Evolutionary conservation across 1,140 invertebrate species (phyloP).

Genomic region (Prorops nasuta): DNA sequence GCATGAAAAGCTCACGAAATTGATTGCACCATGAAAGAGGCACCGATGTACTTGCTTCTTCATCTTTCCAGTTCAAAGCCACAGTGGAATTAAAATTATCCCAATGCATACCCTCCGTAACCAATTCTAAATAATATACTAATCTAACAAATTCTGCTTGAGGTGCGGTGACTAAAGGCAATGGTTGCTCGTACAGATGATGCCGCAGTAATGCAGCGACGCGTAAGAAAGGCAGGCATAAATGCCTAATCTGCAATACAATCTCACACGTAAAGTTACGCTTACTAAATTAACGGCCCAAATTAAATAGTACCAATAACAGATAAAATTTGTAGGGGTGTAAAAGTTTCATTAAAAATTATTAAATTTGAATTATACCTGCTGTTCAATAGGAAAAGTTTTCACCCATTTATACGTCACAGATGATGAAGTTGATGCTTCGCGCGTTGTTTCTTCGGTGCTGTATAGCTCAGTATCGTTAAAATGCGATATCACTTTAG

Average conservation of each 20-base stretch:
- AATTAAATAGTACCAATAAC: too few relatives aligned
- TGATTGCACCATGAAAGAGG: slow-evolving; percentile 68
- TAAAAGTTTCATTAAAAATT: not conserved
- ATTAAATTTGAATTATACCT: slow-evolving; percentile 26
- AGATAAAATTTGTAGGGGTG: too few relatives aligned
- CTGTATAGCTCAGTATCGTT: slow-evolving; percentile 42
- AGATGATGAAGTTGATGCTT: slow-evolving; percentile 29
- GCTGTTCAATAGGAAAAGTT: slow-evolving; percentile 35
- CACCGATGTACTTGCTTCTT: slow-evolving; percentile 43
- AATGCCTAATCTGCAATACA: slow-evolving; percentile 67
- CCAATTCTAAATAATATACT: slow-evolving; percentile 73
- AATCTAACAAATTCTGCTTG: slow-evolving; percentile 72
- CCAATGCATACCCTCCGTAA: slow-evolving; percentile 67
- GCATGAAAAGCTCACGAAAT: slow-evolving; percentile 57
- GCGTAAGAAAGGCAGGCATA: slow-evolving; percentile 81
- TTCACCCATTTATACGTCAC: slow-evolving; percentile 25
- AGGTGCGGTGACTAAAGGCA: slow-evolving; percentile 66
- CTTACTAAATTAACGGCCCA: slow-evolving; percentile 5
- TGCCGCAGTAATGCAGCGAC: slow-evolving; percentile 80
- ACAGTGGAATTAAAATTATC: slow-evolving; percentile 66
- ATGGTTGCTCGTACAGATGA: slow-evolving; percentile 80
- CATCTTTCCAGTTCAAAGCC: slow-evolving; percentile 65
- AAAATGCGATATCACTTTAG: slow-evolving; percentile 49
- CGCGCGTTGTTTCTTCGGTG: slow-evolving; percentile 21
- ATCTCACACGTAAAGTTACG: too few relatives aligned